Evolutionary conservation across 2,797 vertebrate species (phyloP).

Genomic region (Labroides dimidiatus): DNA sequence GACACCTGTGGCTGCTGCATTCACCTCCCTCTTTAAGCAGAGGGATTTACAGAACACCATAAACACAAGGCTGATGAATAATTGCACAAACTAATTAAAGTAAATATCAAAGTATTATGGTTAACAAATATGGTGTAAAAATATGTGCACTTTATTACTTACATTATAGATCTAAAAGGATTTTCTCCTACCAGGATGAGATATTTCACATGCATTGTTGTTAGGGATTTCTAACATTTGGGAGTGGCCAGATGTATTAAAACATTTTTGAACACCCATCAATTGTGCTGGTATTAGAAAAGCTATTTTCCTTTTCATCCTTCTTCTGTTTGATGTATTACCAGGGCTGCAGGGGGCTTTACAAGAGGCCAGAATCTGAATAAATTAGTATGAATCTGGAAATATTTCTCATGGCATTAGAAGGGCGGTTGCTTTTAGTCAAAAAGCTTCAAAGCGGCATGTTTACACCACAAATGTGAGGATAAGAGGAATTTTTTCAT

Average conservation of each 20-base stretch:
- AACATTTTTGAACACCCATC: conserved; percentile 55
- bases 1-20: conserved; percentile 69
- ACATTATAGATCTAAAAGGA: conserved; percentile 66
- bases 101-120: conserved; percentile 39
- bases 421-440: conserved; percentile 49
- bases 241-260: conserved; percentile 59
- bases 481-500: conserved; percentile 68
- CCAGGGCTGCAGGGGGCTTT: conserved; percentile 65
- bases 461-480: conserved; percentile 75
- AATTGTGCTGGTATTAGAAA: conserved; percentile 70
- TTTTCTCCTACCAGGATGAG: conserved; percentile 48
- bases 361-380: conserved; percentile 74
- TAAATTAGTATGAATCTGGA: conserved; percentile 80
- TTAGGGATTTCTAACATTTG: conserved; percentile 62
- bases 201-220: conserved; percentile 73
- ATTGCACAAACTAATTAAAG: conserved; percentile 59
- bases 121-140: conserved; percentile 51
- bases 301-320: conserved; percentile 68
- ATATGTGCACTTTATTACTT: conserved; percentile 39
- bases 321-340: conserved; percentile 81
- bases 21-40: conserved; percentile 57
- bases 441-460: conserved; percentile 67
- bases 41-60: conserved; percentile 63
- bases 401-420: conserved; percentile 79
- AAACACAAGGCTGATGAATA: conserved; percentile 51